A percentile compares a stretch with the other conserved stretches of the same genome.
Conservation (phyloP, 2,113 vertebrate species). For the Conger conger region DNA sequence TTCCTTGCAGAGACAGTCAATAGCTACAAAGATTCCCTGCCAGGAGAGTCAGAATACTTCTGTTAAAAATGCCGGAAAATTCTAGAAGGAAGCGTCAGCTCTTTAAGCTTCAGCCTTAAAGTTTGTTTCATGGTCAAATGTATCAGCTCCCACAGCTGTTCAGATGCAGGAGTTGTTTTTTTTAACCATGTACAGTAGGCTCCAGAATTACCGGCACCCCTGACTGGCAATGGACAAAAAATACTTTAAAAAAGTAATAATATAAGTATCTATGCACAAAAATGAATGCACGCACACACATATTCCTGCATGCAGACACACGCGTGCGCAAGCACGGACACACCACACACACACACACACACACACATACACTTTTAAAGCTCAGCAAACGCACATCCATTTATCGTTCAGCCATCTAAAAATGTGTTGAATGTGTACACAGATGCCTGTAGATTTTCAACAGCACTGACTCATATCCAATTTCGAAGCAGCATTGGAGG, state of each 20-base stretch:
- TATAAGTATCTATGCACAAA: not conserved
- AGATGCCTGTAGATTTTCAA: not conserved
- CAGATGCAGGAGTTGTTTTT: conserved; percentile 22
- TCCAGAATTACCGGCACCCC: too few relatives aligned
- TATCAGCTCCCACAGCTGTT: conserved; percentile 38
- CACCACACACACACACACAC: not conserved
- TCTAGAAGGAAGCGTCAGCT: not conserved
- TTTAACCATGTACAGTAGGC: too few relatives aligned
- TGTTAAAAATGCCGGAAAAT: not conserved
- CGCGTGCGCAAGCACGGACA: too few relatives aligned
- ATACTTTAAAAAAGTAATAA: too few relatives aligned
- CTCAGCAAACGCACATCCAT: not conserved
- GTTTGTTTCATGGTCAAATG: conserved; percentile 49
- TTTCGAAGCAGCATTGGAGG: not conserved
- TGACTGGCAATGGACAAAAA: too few relatives aligned
- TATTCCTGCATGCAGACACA: not conserved
- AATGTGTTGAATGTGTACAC: not conserved
- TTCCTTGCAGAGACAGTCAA: conserved; percentile 3
- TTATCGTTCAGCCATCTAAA: not conserved
- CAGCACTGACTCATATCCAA: not conserved
- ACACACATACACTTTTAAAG: not conserved
- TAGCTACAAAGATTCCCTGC: conserved; percentile 13
- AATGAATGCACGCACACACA: not conserved
- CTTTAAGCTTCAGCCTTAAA: conserved; percentile 58
- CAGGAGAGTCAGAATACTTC: not conserved